phyloP scores from a whole-genome alignment of 2,797 vertebrate species.

The Crypturellus tataupa region DNA sequence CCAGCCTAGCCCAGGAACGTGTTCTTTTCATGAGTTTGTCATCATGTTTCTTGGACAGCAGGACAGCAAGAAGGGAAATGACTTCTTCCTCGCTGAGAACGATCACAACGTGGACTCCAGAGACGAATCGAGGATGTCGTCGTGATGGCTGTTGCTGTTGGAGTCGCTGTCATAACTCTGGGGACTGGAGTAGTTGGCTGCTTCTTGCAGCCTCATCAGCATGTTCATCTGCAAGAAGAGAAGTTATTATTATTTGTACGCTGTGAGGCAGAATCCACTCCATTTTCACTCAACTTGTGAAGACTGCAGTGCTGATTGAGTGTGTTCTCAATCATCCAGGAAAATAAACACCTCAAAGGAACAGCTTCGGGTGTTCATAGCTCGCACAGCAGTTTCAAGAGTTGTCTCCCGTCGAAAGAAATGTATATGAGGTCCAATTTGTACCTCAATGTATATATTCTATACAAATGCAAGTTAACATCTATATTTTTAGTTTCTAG shows the following conservation, averaged over 20 bases:
- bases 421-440: neutral
- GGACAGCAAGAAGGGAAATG: neutral
- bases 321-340: neutral
- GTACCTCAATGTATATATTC: neutral
- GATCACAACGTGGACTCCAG: conserved; percentile 94
- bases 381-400: neutral
- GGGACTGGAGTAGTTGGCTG: conserved; percentile 94
- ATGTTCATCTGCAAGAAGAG: conserved; percentile 92
- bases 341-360: neutral
- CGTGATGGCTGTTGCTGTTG: conserved; percentile 97
- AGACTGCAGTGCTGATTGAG: neutral
- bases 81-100: neutral
- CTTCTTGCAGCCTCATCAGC: conserved; percentile 97
- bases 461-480: neutral
- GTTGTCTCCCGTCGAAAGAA: neutral
- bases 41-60: conserved; percentile 8
- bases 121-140: conserved; percentile 95
- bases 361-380: neutral
- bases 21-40: neutral
- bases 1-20: conserved; percentile 65
- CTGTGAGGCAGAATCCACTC: neutral
- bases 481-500: neutral
- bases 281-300: neutral
- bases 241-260: neutral
- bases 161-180: conserved; percentile 99